Evolutionary conservation across 2,797 vertebrate species (phyloP), one percentile per base, ranked within the genome.

Genomic region (Cyprinella venusta): DNA sequence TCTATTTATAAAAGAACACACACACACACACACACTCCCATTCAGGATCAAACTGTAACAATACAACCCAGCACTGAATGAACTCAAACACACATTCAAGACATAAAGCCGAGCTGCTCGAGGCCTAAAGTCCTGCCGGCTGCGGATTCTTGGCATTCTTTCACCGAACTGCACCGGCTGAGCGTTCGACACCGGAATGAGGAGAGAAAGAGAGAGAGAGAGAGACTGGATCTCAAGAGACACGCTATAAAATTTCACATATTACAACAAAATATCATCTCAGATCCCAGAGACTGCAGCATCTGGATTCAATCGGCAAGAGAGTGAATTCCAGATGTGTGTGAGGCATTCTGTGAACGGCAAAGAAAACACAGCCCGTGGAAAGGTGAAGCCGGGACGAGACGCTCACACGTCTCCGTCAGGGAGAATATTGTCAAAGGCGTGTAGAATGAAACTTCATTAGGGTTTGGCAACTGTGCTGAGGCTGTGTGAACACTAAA

Each of bases 81-180:
- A 70, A 91, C 54, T 68, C 84, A 80, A 80, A 80, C 84, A 63
- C 54, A 65, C 21, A 8, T 76, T 69, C 48, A 84, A 72, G 18
- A 72, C 83, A 88, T 90, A 91, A 92, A 87, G 64, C 88, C 82
- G 88, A 92, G 91, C 90, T 93, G 92, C 90, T 91, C 90, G 90
- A 93, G 92, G 91, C 92, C 90, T 91, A 88, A 91, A 93, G 90
- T 91, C 91, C 90, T 92, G 87, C 88, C 33, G 90, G 92, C 92
- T 91, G 92, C 91, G 93, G 93, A 94, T 95, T 95, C 94, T 92
- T 91, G 85, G 88, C 91, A 94, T 94, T 93, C 93, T 90, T 94
- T 83, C n/a, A 70, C 45, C 6, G 45, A 81, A 83, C 33, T 40
- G 40, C 38, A 78, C 48, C 8, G 36, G 30, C 64, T 48, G 59